Evolutionary conservation across 2,113 vertebrate species (phyloP), one percentile per base, ranked within the genome.

Genomic region (Zingel zingel): DNA sequence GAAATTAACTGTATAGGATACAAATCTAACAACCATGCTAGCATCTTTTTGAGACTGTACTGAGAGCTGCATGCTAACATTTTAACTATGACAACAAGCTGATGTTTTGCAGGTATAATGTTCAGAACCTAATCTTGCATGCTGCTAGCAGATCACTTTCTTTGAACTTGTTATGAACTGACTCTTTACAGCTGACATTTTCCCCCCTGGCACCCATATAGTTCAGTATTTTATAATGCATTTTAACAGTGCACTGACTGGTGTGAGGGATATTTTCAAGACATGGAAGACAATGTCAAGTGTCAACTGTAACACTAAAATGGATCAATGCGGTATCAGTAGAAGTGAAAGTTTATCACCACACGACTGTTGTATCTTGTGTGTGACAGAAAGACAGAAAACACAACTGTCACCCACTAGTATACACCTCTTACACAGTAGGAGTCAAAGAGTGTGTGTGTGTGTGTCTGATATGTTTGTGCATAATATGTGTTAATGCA

Each of bases 181-280:
- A 21, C n/a, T 61, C 23, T 30, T 33, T 57, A 25, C 16, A n/a
- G 7, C 6, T 67, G 36, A 69, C 54, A 68, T 68, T 74, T 81
- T 27, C 5, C 51, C 23, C 0, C 0, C 25, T 64, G 48, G 57
- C n/a, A 47, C 15, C 9, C 39, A 43, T 53, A 13, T 4, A 68
- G 43, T 56, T 56, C 36, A 39, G 57, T 16, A 59, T 81, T 67
- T 50, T 15, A 9, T 15, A 3, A 56, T 27, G 18, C 53, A 18
- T 43, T 65, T 33, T 50, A 19, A 67, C 21, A 5, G 14, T 36
- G 15, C 13, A 11, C 10, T 58, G 47, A 7, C 15, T 50, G 47
- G 21, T 39, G 30, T 13, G 30, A 53, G 14, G 47, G 3, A 43
- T 2, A 61, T 62, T 62, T 62, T 6, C 3, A 27, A 30, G 23